Conservation (phyloP, 2,113 vertebrate genomes). For the Scolopax mira region DNA sequence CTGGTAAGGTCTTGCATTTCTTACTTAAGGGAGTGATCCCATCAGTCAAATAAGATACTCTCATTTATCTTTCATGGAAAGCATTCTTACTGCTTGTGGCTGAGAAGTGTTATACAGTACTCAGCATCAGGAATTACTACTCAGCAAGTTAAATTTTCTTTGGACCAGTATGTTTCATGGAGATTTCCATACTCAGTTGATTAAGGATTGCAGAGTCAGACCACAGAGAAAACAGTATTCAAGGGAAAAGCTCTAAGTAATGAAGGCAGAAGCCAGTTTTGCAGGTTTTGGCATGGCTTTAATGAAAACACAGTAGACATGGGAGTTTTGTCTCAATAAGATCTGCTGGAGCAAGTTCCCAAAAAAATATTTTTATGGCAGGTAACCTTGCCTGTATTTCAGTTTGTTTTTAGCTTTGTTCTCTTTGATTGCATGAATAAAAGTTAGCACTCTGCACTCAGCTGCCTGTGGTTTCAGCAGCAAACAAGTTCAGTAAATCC, state of each 20-base stretch:
- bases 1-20: background rate
- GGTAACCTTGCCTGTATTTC: background rate
- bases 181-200: background rate
- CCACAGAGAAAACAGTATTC: background rate
- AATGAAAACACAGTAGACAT: background rate
- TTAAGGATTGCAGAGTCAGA: background rate
- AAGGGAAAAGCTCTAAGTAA: background rate
- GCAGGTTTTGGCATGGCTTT: background rate
- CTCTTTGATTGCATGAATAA: constrained; percentile 52
- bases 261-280: background rate
- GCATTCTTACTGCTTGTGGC: background rate
- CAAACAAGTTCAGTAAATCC: constrained; percentile 57
- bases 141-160: background rate
- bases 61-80: background rate
- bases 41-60: background rate
- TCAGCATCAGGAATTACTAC: background rate
- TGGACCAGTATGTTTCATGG: background rate
- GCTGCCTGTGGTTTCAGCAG: constrained; percentile 45
- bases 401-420: constrained; percentile 22
- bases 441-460: constrained; percentile 45
- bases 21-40: background rate
- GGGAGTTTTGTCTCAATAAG: background rate
- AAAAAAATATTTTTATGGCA: constrained; percentile 12
- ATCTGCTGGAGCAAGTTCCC: constrained; percentile 1
- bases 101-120: background rate